phyloP scores from a whole-genome alignment of 2,797 vertebrate genomes.

The Holocentrus rufus region DNA sequence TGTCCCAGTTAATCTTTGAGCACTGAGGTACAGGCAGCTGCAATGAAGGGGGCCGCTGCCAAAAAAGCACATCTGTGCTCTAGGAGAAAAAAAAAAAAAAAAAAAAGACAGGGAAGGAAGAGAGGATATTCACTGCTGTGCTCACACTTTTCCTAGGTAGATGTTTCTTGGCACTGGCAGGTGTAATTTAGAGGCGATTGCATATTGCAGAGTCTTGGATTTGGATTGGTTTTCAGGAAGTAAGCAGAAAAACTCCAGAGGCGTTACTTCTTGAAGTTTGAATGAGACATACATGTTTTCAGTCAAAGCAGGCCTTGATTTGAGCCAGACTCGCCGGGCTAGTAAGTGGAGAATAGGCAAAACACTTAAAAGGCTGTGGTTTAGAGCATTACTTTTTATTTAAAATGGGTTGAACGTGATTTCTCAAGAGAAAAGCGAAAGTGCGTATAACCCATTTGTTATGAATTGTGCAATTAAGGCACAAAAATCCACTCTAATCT shows the following conservation, averaged over 20 bases:
- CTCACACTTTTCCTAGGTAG: constrained; percentile 69
- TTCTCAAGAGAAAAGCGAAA: constrained; percentile 55
- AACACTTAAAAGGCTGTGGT: background rate
- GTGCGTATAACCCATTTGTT: constrained; percentile 61
- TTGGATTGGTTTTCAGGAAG: constrained; percentile 61
- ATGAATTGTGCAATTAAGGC: constrained; percentile 73
- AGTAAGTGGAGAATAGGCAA: constrained; percentile 32
- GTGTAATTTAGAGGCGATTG: constrained; percentile 72
- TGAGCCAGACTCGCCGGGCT: constrained; percentile 13
- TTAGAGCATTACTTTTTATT: background rate
- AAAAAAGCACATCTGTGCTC: constrained; percentile 79
- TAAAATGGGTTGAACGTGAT: constrained; percentile 27
- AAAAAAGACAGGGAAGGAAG: constrained; percentile 32
- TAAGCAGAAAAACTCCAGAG: constrained; percentile 54
- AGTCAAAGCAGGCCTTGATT: constrained; percentile 30
- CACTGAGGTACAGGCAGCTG: constrained; percentile 75
- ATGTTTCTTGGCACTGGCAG: constrained; percentile 67
- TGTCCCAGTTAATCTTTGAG: constrained; percentile 78
- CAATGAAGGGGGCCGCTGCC: constrained; percentile 61
- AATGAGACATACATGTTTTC: constrained; percentile 46
- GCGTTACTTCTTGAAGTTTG: constrained; percentile 49
- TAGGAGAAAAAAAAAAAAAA: constrained; percentile 32
- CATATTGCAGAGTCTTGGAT: constrained; percentile 59
- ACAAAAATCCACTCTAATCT: constrained; percentile 67
- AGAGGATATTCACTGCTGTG: constrained; percentile 65